Evolutionary conservation across 2,113 vertebrate species (phyloP), one percentile per base, ranked within the genome.

Genomic region (Mesembrinibis cayennensis): DNA sequence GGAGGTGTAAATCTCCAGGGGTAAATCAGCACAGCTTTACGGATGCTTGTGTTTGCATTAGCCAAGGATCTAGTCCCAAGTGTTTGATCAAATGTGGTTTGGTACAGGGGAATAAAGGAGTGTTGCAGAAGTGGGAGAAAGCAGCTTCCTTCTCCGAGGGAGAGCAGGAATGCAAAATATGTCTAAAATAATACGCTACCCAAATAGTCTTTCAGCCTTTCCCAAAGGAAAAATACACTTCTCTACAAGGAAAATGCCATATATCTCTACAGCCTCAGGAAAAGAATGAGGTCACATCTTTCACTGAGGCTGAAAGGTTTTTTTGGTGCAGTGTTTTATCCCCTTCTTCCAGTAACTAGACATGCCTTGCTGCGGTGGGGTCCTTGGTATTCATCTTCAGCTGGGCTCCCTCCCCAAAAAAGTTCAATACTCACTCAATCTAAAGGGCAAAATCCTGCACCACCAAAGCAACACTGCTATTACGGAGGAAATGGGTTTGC

Each of bases 211-310:
- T 96, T 89, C 81, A 93, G 69, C 59, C 65, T 90, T 95, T 97
- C 92, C 89, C 36, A 2, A 87, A 95, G 81, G 87, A 87, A 95
- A 82, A 93, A 77, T 32, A 95, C 62, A 59, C 83, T 93, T 74
- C 61, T 95, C 77, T 72, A 49, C 74, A 66, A 88, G 79, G 91
- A 91, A 96, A 94, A 90, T 34, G 91, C 73, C 80, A 88, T 58
- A 47, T 56, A 82, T 80, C 82, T 93, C 74, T 61, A 44, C 88
- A 67, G 78, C 67, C 73, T 16, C 76, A 95, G 72, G 91, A 86
- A 95, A 93, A 96, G 80, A 90, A 89, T 70, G 65, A 96, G 94
- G 87, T 93, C 92, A 87, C 32, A 69, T 88, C 93, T 91, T 94
- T 82, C 62, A 82, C 61, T 80, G 89, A 84, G 70, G 40, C 61